Percentiles rank a stretch among this genome's conserved stretches.
phyloP scores from a whole-genome alignment of 1,140 invertebrate genomes.

The Temnothorax nylanderi region DNA sequence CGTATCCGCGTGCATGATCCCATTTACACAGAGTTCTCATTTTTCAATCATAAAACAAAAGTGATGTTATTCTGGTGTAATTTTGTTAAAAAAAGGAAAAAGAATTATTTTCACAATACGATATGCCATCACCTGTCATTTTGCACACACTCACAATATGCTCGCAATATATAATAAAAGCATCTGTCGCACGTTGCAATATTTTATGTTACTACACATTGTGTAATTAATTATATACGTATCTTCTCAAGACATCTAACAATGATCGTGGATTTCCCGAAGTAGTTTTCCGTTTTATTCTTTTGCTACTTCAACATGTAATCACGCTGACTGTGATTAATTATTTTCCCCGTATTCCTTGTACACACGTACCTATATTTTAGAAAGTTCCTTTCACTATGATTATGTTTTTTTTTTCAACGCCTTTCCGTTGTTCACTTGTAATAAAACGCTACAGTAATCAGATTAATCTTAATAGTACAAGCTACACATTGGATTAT shows the following conservation, averaged over 20 bases:
- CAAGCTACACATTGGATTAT: neutral
- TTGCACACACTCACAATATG: neutral
- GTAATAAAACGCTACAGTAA: neutral
- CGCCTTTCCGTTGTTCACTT: neutral
- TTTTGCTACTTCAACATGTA: conserved; percentile 10
- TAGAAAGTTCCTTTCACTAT: conserved; percentile 55
- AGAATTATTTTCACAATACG: neutral
- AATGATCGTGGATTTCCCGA: conserved; percentile 24
- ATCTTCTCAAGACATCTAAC: neutral
- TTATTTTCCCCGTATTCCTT: conserved; percentile 18
- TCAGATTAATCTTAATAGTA: conserved; percentile 10
- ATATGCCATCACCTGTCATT: conserved; percentile 1
- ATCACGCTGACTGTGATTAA: conserved; percentile 29
- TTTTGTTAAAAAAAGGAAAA: conserved; percentile 8
- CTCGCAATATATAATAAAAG: conserved; percentile 1
- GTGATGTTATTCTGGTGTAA: conserved; percentile 34
- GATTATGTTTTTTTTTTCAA: conserved; percentile 7
- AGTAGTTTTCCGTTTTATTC: conserved; percentile 4
- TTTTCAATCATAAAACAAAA: conserved; percentile 51
- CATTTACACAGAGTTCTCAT: conserved; percentile 23
- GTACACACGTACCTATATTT: neutral
- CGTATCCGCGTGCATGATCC: neutral
- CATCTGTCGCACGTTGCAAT: conserved; percentile 2
- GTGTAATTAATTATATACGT: conserved; percentile 18
- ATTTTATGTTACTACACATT: neutral